Conservation (phyloP, 1,140 invertebrate species). For the Cotesia chilonis region DNA sequence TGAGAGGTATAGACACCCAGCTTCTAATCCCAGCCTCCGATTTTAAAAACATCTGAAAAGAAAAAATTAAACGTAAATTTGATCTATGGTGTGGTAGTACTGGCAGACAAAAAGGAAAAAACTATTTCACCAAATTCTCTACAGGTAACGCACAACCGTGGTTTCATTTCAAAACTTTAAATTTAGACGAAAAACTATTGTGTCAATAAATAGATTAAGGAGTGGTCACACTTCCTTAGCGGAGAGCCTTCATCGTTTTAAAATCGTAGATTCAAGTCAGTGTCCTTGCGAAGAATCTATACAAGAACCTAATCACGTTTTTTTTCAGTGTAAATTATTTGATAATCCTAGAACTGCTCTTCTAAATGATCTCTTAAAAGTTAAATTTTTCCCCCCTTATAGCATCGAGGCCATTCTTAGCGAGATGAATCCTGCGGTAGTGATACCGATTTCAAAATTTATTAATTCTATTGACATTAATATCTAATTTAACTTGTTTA, state of each 20-base stretch:
- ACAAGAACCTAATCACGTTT: conserved; percentile 34
- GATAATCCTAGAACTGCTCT: background rate
- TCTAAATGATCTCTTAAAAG: background rate
- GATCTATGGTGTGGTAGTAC: conserved; percentile 1
- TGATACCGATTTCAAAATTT: background rate
- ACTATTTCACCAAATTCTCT: conserved; percentile 6
- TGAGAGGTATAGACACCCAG: background rate
- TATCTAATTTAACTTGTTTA: background rate
- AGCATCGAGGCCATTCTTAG: background rate
- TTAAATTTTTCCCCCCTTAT: too few relatives aligned
- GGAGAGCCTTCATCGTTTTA: conserved; percentile 28
- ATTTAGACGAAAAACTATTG: conserved; percentile 17
- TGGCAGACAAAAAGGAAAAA: background rate
- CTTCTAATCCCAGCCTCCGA: conserved; percentile 8
- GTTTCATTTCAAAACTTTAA: conserved; percentile 28
- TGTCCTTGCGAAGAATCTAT: conserved; percentile 28
- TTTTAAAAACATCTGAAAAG: conserved; percentile 12
- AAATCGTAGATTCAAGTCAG: conserved; percentile 22
- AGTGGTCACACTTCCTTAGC: conserved; percentile 23
- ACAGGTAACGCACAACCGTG: background rate
- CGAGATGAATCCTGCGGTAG: background rate
- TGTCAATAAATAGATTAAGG: conserved; percentile 23
- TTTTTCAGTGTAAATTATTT: conserved; percentile 31
- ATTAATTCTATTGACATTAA: conserved; percentile 13
- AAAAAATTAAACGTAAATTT: conserved; percentile 1